Base-by-base conservation (phyloP, 2,113 vertebrate species). In the Orycteropus afer region DNA sequence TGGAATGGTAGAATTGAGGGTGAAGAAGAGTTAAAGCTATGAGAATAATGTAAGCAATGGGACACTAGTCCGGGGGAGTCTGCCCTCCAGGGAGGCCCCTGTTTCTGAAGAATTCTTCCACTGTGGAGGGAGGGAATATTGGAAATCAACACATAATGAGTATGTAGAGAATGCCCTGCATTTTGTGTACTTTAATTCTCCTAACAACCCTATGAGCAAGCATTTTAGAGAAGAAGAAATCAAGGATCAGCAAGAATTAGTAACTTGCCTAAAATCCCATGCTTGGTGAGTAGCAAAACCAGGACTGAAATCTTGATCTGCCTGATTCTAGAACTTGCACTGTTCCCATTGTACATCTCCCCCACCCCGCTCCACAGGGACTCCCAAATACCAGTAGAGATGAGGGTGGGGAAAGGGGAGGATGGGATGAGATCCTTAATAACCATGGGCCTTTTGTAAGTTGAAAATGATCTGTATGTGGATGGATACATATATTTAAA, bases 161-260 rank as follows among this genome's bases (percentile, higher is more conserved):
- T 13, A 15, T 15, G 0, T 15, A 14, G 37, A 40, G 17, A 29
- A 34, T 23, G 25, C 18, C 47, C 11, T 27, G 20, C 1, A 3
- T 63, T 89, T 87, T 40, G 22, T 11, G 2, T 51, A 14, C 42
- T 57, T 83, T 80, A 79, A 55, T 95, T 86, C 40, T 73, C 32
- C 34, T n/a, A 87, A 59, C 34, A 55, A 17, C 22, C 37, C n/a
- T 55, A 6, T n/a, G 45, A 49, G 23, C 37, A 79, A 69, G 29
- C 42, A 27, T 76, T 86, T 94, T 40, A 37, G 61, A 59, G n/a
- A 32, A 53, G 78, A 90, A 42, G 14, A 86, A 92, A 90, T 79
- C n/a, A 81, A 67, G 8, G 42, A 59, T 90, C 74, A 23, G 73
- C 42, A 61, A 93, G 88, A 78, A 55, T 40, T 59, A 59, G n/a